Conservation (phyloP, 2,113 vertebrate species). For the Pseudopodoces humilis region DNA sequence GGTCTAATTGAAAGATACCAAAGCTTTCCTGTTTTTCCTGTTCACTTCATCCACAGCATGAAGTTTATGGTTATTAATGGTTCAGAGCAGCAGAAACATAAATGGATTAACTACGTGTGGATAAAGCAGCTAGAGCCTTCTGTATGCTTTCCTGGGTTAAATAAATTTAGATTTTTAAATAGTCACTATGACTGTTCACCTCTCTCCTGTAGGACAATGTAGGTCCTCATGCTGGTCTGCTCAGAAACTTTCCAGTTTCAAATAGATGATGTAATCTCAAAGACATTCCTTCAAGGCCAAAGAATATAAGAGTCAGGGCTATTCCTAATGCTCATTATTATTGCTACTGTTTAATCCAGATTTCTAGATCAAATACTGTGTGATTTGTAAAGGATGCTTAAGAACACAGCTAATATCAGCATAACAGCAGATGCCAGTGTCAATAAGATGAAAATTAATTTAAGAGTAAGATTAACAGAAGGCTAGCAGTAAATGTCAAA, state of each 20-base stretch:
- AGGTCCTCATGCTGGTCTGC: not conserved
- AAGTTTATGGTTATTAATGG: not conserved
- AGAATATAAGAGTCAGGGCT: not conserved
- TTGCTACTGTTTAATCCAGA: not conserved
- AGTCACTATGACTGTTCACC: not conserved
- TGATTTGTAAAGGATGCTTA: not conserved
- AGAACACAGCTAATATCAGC: not conserved
- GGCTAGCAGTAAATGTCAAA: not conserved
- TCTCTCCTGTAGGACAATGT: not conserved
- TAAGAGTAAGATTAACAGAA: not conserved
- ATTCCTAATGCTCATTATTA: not conserved
- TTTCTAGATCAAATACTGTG: not conserved
- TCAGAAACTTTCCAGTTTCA: not conserved
- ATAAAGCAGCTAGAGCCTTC: not conserved
- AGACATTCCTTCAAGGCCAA: not conserved
- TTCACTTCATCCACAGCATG: not conserved
- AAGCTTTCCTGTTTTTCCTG: not conserved
- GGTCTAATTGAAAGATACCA: not conserved
- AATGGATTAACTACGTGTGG: not conserved
- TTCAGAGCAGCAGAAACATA: not conserved
- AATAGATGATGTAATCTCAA: not conserved
- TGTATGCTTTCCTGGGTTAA: not conserved
- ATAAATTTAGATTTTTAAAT: not conserved
- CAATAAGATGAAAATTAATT: not conserved
- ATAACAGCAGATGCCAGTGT: not conserved